Base-by-base conservation (phyloP, 2,113 vertebrate genomes). In the Pantherophis guttatus region DNA sequence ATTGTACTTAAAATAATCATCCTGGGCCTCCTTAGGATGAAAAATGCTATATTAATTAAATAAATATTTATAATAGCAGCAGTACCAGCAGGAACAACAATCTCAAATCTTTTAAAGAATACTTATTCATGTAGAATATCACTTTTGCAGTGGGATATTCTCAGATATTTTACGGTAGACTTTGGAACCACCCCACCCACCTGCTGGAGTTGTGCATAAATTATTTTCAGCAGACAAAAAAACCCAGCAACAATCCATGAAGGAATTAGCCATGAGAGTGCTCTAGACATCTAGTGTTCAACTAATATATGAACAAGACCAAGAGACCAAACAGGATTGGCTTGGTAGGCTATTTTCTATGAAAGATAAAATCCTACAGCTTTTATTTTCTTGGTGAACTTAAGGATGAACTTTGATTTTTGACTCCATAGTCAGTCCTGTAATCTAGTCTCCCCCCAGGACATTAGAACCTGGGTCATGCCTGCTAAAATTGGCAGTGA, bases 341-440 rank as follows among this genome's bases (percentile, higher is more conserved):
- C 94, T 96, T 96, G 94, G 94, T 93, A 95, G 96, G 94, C 90
- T 91, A 90, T 91, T 96, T 96, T 95, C 94, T 97, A 94, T 96
- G 93, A 96, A 96, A 94, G 93, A 92, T 89, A 93, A 97, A 96
- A 95, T 93, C 95, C 95, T 85, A 94, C 86, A 21, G 87, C 88
- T 95, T 96, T 96, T 96, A 96, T 96, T 97, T 97, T 97, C 95
- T 96, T 97, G 96, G 96, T 96, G 95, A 97, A 97, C 95, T 95
- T 94, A 93, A 88, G 93, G 95, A 96, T 96, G 95, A 96, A 96
- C 91, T 93, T 93, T 96, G 96, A 92, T 97, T 95, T 97, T 96
- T 96, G 95, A 97, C 95, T 96, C 94, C 97, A 96, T 95, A 97
- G 89, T 92, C 95, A 96, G 95, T 96, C 95, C 96, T 97, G 95